phyloP scores from a whole-genome alignment of 1,140 invertebrate species.

The Apis florea region DNA sequence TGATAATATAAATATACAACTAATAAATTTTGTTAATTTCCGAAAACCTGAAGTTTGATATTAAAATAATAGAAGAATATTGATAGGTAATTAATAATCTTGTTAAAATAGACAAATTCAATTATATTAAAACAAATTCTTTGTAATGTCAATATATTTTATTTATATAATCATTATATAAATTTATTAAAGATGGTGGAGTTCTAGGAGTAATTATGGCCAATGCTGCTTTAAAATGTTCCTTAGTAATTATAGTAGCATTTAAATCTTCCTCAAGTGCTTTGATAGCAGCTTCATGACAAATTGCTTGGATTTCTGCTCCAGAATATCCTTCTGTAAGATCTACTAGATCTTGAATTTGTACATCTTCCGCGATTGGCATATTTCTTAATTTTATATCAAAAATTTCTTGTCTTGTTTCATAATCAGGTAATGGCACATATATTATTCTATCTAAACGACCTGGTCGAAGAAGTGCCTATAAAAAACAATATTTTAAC shows the following conservation, averaged over 20 bases:
- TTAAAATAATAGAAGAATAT: conserved; percentile 23
- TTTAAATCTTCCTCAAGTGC: conserved; percentile 88
- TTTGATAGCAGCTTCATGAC: conserved; percentile 91
- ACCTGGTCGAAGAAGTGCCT: conserved; percentile 92
- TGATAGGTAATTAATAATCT: background rate
- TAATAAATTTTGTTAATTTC: conserved; percentile 25
- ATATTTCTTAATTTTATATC: conserved; percentile 84
- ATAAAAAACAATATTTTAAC: conserved; percentile 52
- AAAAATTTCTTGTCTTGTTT: conserved; percentile 88
- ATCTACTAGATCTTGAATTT: conserved; percentile 83
- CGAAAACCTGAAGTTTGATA: background rate
- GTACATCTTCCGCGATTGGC: conserved; percentile 83
- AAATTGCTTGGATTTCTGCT: conserved; percentile 93
- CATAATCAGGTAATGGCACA: conserved; percentile 89
- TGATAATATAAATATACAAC: background rate
- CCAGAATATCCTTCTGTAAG: conserved; percentile 91
- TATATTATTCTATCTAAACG: conserved; percentile 94
- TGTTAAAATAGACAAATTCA: conserved; percentile 5
- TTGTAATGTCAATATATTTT: conserved; percentile 33
- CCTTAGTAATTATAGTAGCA: conserved; percentile 78
- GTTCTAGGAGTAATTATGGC: conserved; percentile 87
- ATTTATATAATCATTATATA: conserved; percentile 85
- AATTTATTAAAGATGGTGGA: conserved; percentile 82
- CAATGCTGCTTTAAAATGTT: conserved; percentile 87
- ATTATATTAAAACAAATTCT: background rate